Evolutionary conservation across 2,888 invertebrate species (phyloP).

Genomic region (Lasioglossum pauxillum): DNA sequence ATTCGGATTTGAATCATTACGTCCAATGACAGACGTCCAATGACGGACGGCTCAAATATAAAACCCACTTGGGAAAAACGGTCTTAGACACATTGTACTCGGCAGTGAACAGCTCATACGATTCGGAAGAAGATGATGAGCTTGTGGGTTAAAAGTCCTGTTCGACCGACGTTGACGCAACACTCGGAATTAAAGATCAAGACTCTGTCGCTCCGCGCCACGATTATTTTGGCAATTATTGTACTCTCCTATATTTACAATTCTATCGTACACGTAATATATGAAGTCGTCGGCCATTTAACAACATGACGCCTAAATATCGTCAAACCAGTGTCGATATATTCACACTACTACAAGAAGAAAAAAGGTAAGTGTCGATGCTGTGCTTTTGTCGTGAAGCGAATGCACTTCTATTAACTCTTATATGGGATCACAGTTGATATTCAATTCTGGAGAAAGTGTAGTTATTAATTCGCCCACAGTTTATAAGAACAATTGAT

Average conservation of each 20-base stretch:
- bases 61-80: neutral
- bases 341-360: neutral
- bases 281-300: constrained; percentile 8
- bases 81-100: neutral
- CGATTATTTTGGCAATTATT: constrained; percentile 73
- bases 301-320: neutral
- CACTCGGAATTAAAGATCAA: constrained; percentile 55
- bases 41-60: neutral
- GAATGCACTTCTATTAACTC: neutral
- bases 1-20: too few relatives aligned
- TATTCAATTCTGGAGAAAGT: neutral
- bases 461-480: neutral
- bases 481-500: too few relatives aligned
- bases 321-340: neutral
- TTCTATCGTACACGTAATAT: constrained; percentile 63
- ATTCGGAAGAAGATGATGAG: neutral
- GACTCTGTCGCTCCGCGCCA: constrained; percentile 57
- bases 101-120: neutral
- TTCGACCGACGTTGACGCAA: constrained; percentile 38
- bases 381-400: neutral
- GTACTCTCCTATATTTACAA: constrained; percentile 73
- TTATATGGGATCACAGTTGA: neutral
- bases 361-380: neutral
- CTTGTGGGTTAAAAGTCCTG: neutral
- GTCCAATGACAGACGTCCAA: too few relatives aligned